These are phyloP conservation scores for Notothenia rossii DNA, from an alignment of 2,113 vertebrate species.

Conservation along the genomic window DNA sequence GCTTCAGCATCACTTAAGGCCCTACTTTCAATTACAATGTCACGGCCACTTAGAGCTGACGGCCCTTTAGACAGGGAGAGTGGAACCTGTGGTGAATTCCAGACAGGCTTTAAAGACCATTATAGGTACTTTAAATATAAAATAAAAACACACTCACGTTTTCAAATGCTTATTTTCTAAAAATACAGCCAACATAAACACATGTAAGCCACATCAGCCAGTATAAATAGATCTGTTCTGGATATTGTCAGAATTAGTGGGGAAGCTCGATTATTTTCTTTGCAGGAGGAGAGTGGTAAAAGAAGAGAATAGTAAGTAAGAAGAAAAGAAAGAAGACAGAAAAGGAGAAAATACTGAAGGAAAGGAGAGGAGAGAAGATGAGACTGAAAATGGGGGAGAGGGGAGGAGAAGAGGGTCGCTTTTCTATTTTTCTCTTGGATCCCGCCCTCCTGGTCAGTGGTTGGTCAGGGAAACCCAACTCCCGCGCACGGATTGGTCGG, in stretches of 20 bases:
- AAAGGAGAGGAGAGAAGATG: background rate
- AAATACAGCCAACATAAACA: conserved; percentile 64
- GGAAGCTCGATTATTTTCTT: conserved; percentile 42
- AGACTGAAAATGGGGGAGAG: background rate
- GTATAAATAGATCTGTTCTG: conserved; percentile 61
- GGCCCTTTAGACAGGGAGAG: conserved; percentile 61
- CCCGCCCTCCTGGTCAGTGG: conserved; percentile 70
- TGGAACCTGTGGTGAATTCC: conserved; percentile 71
- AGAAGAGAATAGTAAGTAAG: conserved; percentile 6
- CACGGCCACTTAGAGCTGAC: conserved; percentile 72
- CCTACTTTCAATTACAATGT: conserved; percentile 84
- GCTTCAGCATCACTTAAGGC: conserved; percentile 75
- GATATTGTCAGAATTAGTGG: conserved; percentile 55
- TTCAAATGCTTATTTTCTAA: conserved; percentile 55
- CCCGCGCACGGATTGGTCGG: conserved; percentile 68
- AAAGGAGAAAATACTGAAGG: background rate
- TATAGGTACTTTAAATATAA: conserved; percentile 59
- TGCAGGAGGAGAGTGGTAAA: background rate
- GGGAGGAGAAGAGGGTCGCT: background rate
- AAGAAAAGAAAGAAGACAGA: conserved; percentile 8
- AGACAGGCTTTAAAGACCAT: conserved; percentile 63
- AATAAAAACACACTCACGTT: conserved; percentile 40
- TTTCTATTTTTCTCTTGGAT: conserved; percentile 49
- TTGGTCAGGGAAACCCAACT: conserved; percentile 71
- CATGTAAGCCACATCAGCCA: conserved; percentile 44